Evolutionary conservation across 2,113 vertebrate genomes (phyloP).

Genomic region (Malurus elegans): DNA sequence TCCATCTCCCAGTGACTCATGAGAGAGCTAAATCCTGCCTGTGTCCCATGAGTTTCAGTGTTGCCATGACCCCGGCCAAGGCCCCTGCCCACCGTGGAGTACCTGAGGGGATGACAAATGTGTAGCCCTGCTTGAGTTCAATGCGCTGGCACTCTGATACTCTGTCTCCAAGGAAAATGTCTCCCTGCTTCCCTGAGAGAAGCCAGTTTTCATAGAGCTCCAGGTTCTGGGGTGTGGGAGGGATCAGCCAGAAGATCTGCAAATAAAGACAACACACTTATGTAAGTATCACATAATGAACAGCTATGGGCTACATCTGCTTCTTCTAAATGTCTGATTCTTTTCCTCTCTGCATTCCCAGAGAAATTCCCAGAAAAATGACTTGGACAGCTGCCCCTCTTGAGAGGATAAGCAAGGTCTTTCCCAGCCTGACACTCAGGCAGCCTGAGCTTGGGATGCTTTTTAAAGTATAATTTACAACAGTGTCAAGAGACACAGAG

Average conservation of each 20-base stretch:
- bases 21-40: not conserved
- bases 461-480: not conserved
- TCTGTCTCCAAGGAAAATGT: conserved; percentile 96
- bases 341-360: not conserved
- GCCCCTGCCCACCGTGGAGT: not conserved
- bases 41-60: not conserved
- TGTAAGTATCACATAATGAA: not conserved
- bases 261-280: conserved; percentile 40
- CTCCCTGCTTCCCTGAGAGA: conserved; percentile 97
- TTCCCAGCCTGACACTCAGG: not conserved
- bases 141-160: conserved; percentile 93
- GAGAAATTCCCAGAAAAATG: not conserved
- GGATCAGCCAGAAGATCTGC: conserved; percentile 98
- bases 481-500: not conserved
- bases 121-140: conserved; percentile 94
- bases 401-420: not conserved
- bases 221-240: conserved; percentile 93
- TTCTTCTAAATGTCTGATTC: not conserved
- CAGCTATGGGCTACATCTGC: not conserved
- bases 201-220: conserved; percentile 99
- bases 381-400: not conserved
- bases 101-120: conserved; percentile 99
- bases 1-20: not conserved
- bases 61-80: not conserved
- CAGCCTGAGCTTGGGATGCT: not conserved